Conservation (phyloP, 2,113 vertebrate genomes). For the Lipophrys pholis region DNA sequence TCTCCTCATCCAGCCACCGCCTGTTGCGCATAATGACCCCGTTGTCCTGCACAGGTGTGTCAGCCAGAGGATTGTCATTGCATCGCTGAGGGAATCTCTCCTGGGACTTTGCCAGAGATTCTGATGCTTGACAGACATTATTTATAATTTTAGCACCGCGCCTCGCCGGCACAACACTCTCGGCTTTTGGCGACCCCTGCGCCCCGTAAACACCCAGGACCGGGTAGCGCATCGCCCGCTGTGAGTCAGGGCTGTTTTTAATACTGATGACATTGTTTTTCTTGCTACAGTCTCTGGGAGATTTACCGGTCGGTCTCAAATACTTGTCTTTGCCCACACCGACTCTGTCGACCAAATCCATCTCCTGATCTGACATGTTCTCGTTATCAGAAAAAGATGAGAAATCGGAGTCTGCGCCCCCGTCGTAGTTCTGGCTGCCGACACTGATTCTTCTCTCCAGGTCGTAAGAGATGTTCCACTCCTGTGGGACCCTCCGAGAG, state of each 20-base stretch:
- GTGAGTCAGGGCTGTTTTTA: slow-evolving; percentile 82
- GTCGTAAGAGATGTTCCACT: slow-evolving; percentile 88
- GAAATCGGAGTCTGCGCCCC: slow-evolving; percentile 86
- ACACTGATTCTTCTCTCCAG: slow-evolving; percentile 79
- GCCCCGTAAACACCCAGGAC: slow-evolving; percentile 64
- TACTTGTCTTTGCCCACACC: slow-evolving; percentile 70
- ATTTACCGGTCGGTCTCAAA: slow-evolving; percentile 61
- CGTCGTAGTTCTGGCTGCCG: slow-evolving; percentile 78
- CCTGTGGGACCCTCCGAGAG: slow-evolving; percentile 81
- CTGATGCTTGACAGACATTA: slow-evolving; percentile 73
- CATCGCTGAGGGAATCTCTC: slow-evolving; percentile 73
- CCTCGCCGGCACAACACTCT: slow-evolving; percentile 59
- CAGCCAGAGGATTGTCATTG: slow-evolving; percentile 63
- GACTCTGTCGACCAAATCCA: slow-evolving; percentile 74
- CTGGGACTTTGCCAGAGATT: slow-evolving; percentile 70
- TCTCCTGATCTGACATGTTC: slow-evolving; percentile 83
- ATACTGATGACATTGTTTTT: slow-evolving; percentile 76
- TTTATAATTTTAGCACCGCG: slow-evolving; percentile 74
- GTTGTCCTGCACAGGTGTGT: slow-evolving; percentile 81
- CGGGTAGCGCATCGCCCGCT: slow-evolving; percentile 68
- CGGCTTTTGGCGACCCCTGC: slow-evolving; percentile 74
- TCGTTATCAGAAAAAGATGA: slow-evolving; percentile 91
- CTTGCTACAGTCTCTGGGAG: slow-evolving; percentile 62
- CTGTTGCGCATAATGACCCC: slow-evolving; percentile 81
- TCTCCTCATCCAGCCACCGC: slow-evolving; percentile 78